Percentiles rank a stretch among this genome's conserved stretches.
These are phyloP conservation scores for Dreissena polymorpha DNA, from an alignment of 1,140 invertebrate species.

Conservation along the genomic window DNA sequence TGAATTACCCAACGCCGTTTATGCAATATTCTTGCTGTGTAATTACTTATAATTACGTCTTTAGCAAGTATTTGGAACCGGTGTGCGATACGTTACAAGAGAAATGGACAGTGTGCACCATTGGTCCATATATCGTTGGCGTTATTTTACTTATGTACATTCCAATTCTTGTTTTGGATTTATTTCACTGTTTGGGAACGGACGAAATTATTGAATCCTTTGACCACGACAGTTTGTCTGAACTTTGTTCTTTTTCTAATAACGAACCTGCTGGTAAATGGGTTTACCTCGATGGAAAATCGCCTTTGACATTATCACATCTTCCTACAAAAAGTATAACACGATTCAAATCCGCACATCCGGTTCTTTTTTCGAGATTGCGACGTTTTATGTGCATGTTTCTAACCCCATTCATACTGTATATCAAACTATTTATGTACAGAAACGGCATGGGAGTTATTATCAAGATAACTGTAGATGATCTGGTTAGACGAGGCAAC, in stretches of 20 bases:
- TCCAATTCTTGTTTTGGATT: constrained; percentile 28
- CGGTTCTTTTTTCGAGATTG: constrained; percentile 13
- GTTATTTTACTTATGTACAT: constrained; percentile 35
- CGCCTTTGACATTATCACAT: neutral
- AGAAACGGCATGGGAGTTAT: neutral
- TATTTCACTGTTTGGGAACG: constrained; percentile 1
- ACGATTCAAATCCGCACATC: neutral
- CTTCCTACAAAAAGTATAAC: neutral
- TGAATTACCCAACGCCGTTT: constrained; percentile 6
- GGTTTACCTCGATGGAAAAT: constrained; percentile 30
- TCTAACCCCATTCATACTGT: constrained; percentile 10
- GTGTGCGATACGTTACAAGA: neutral
- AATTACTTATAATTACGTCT: neutral
- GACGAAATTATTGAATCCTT: neutral
- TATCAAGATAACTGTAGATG: constrained; percentile 4
- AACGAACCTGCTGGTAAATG: neutral
- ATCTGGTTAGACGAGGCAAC: constrained; percentile 13
- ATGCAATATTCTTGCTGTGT: constrained; percentile 18
- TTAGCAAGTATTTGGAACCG: neutral
- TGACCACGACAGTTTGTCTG: neutral
- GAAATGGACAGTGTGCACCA: constrained; percentile 17
- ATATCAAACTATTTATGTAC: constrained; percentile 31
- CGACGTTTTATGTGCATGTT: constrained; percentile 17
- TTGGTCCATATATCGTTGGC: constrained; percentile 38
- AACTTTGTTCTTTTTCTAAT: neutral